A percentile compares a stretch with the other conserved stretches of the same genome.
phyloP scores from a whole-genome alignment of 2,113 vertebrate genomes.

The Opisthocomus hoazin region DNA sequence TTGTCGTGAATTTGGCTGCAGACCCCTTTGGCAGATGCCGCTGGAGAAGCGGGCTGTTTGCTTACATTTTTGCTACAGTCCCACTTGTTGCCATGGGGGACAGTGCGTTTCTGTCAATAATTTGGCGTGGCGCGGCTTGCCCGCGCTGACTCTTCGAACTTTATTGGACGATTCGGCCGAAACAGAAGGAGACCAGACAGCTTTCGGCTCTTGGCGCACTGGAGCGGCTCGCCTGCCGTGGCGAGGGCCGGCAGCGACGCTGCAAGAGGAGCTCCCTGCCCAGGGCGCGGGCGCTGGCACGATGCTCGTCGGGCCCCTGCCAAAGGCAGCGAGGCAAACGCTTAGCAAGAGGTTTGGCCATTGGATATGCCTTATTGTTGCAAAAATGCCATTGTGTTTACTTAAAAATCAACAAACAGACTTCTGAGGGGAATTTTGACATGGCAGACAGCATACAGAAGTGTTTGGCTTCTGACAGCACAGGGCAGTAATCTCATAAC shows the following conservation, averaged over 20 bases:
- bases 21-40: constrained; percentile 68
- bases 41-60: constrained; percentile 67
- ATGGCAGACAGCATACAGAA: neutral
- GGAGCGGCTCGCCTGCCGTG: constrained; percentile 59
- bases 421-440: neutral
- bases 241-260: constrained; percentile 43
- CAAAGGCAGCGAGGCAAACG: constrained; percentile 3
- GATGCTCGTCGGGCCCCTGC: constrained; percentile 23
- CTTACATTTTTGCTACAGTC: constrained; percentile 74
- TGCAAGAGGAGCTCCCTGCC: constrained; percentile 50
- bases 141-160: constrained; percentile 68
- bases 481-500: neutral
- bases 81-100: constrained; percentile 79
- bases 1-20: constrained; percentile 58
- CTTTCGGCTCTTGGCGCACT: constrained; percentile 66
- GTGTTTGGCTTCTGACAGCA: neutral
- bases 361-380: neutral
- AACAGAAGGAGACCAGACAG: constrained; percentile 68
- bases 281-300: constrained; percentile 24
- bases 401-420: neutral
- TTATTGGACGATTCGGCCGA: constrained; percentile 68
- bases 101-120: constrained; percentile 78
- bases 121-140: constrained; percentile 69
- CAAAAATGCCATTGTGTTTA: neutral
- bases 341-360: neutral